Conservation (phyloP, 2,113 vertebrate genomes). For the Oncorhynchus kisutch region DNA sequence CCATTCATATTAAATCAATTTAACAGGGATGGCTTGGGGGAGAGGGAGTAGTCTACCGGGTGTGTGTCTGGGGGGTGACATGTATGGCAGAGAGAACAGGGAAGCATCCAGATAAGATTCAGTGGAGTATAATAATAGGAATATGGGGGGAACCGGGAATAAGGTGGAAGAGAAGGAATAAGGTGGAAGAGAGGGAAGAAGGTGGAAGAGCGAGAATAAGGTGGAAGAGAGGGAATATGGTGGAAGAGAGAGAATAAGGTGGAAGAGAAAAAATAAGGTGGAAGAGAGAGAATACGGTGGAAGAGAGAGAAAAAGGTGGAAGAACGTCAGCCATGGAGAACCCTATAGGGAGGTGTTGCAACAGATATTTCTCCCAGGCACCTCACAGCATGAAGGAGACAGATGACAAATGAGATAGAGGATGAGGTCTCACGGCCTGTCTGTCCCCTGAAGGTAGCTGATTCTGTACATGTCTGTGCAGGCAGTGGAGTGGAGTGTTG, state of each 20-base stretch:
- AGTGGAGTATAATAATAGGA: not conserved
- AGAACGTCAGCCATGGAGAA: constrained; percentile 34
- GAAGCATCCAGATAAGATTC: not conserved
- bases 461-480: constrained; percentile 4
- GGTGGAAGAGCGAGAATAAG: constrained; percentile 24
- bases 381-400: not conserved
- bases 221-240: not conserved
- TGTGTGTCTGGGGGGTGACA: not conserved
- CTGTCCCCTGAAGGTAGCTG: not conserved
- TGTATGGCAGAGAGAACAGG: not conserved
- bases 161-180: not conserved
- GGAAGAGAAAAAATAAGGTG: constrained; percentile 23
- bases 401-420: not conserved
- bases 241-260: too few relatives aligned
- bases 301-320: not conserved
- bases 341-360: constrained; percentile 2
- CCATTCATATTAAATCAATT: not conserved
- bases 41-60: not conserved
- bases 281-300: not conserved
- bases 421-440: not conserved
- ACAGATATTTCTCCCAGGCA: not conserved
- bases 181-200: constrained; percentile 23
- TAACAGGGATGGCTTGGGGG: not conserved
- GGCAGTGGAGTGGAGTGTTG: not conserved
- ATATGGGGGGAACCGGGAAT: constrained; percentile 4